Evolutionary conservation across 2,113 vertebrate species (phyloP).

Genomic region (Porphyrio hochstetteri): DNA sequence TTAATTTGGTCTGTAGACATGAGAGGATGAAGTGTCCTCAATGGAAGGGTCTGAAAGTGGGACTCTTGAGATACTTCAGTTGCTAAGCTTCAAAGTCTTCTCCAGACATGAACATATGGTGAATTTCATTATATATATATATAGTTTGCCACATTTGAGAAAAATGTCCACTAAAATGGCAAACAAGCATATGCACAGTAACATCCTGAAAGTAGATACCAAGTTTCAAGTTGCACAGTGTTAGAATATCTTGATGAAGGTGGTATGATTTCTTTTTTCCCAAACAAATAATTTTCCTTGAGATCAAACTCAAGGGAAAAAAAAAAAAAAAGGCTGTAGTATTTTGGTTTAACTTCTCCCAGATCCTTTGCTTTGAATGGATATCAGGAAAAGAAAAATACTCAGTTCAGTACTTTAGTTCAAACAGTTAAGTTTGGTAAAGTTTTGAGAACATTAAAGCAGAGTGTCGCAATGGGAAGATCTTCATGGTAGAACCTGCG

Average conservation of each 20-base stretch:
- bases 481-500: not conserved
- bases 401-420: not conserved
- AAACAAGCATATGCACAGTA: not conserved
- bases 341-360: not conserved
- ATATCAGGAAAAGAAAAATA: not conserved
- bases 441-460: not conserved
- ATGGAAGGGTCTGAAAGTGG: not conserved
- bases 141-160: not conserved
- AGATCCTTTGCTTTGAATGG: not conserved
- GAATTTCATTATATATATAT: not conserved
- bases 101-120: not conserved
- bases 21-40: not conserved
- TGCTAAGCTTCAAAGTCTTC: conserved; percentile 7
- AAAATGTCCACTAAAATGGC: conserved; percentile 26
- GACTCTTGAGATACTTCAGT: not conserved
- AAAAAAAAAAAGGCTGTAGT: not conserved
- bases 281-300: not conserved
- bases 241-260: not conserved
- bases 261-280: not conserved
- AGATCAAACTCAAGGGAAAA: not conserved
- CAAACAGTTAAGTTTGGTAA: not conserved
- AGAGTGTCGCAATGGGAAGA: not conserved
- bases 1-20: not conserved
- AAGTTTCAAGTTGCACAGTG: not conserved
- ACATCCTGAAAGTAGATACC: not conserved